Percentiles rank a stretch among this genome's conserved stretches.
These are phyloP conservation scores for Beris chalybata DNA, from an alignment of 2,888 invertebrate genomes.

Conservation along the genomic window DNA sequence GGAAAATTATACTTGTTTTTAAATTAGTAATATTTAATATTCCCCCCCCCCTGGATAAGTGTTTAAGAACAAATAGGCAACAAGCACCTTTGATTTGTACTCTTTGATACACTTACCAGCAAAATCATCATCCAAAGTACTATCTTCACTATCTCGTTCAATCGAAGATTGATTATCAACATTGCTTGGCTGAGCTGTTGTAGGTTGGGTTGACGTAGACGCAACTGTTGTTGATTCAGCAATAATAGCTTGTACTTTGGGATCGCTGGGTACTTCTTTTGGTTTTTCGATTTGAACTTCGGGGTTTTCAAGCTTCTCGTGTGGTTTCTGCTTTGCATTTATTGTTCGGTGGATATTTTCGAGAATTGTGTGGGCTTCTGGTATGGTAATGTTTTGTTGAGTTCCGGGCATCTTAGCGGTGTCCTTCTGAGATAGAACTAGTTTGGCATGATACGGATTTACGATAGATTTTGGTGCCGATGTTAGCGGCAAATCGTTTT, in stretches of 20 bases:
- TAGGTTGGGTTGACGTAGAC: too few relatives aligned
- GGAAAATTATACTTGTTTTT: too few relatives aligned
- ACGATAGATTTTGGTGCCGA: slow-evolving; percentile 50
- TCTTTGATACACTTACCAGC: not conserved
- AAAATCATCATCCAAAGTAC: too few relatives aligned
- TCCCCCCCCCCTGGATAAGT: too few relatives aligned
- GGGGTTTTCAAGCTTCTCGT: too few relatives aligned
- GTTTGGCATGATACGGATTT: slow-evolving; percentile 53
- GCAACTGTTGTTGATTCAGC: not conserved
- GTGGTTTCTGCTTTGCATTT: not conserved
- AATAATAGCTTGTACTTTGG: not conserved
- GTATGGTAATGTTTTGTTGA: not conserved
- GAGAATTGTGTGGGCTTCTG: slow-evolving; percentile 11
- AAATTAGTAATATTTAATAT: too few relatives aligned
- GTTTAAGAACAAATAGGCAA: too few relatives aligned
- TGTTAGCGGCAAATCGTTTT: slow-evolving; percentile 1
- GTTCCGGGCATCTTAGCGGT: not conserved
- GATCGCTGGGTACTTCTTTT: not conserved
- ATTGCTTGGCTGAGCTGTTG: too few relatives aligned
- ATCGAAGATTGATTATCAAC: too few relatives aligned
- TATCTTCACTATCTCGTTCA: too few relatives aligned
- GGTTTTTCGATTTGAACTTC: not conserved
- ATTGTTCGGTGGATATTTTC: slow-evolving; percentile 18
- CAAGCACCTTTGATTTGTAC: too few relatives aligned
- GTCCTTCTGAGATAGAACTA: not conserved